Evolutionary conservation across 1,140 invertebrate species (phyloP), one percentile per base, ranked within the genome.

Genomic region (Zaprionus davidi): DNA sequence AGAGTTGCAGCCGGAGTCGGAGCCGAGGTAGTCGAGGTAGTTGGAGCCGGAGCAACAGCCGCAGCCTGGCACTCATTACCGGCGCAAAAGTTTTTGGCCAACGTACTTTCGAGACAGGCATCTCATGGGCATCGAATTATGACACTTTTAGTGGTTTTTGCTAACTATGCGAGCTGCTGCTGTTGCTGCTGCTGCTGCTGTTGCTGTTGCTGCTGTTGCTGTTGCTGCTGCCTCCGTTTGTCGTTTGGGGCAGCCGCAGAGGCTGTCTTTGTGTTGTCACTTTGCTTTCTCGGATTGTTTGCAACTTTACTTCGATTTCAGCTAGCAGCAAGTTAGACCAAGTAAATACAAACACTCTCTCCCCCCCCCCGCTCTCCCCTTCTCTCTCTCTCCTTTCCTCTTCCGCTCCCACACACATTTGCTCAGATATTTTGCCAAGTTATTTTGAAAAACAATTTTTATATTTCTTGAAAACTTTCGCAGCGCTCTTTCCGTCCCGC

Each of bases 81-180:
- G 83, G 76, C 83, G 66, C 67, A 49, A 82, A 86, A 86, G 72
- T 82, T 86, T 86, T 86, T 75, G 83, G 83, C 79, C 82, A 86
- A 64, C 82, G 84, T 80, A 88, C 86, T 82, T 90, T 81, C 71
- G 75, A 80, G 83, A 90, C 77, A 92, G 83, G 74, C 86, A 88
- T 92, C 90, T 92, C 90, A 83, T 87, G 90, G 82, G 90, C 82
- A 91, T 91, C 90, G 90, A 91, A 91, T 91, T 91, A 91, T 91
- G 90, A 91, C 90, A 91, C 85, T 91, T 91, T 91, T 91, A 91
- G 90, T 91, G 90, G 90, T 91, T 91, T 91, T 80, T 77, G 76
- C 82, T 79, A 86, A 85, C 82, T 85, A 82, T 82, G 76, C 75
- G 28, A 70, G 53, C 53, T 56, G 53, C 22, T 17, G 26, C 26